Evolutionary conservation across 1,140 invertebrate genomes (phyloP), one percentile per base, ranked within the genome.

Genomic region (Dinoponera quadriceps): DNA sequence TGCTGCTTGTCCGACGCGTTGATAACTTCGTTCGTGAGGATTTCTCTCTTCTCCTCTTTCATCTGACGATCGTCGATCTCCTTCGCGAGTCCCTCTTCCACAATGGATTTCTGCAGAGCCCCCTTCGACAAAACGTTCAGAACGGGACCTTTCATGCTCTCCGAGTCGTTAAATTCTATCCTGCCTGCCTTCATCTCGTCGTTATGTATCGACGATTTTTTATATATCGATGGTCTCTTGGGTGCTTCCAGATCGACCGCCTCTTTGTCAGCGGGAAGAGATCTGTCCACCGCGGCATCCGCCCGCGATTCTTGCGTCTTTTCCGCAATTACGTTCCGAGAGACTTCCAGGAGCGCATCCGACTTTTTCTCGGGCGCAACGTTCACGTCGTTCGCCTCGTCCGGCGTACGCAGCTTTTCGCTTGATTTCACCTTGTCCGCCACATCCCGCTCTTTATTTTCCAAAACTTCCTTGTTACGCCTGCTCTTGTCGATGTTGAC

Each of bases 61-160:
- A 18, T 59, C 49, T 22, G 72, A 77, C 9, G 22, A 51, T 73
- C 51, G 25, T 51, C 20, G 51, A 16, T 68, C 73, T 84, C 84
- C 80, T 16, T 88, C 75, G 20, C 25, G 9, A 62, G 22, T 14
- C 9, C n/a, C 49, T 90, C 63, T 2, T 85, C 75, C 11, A 25
- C 57, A 75, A 81, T 77, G 16, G 66, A 78, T 55, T 66, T 71
- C n/a, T 83, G 82, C 27, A 82, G 27, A 18, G 84, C 80, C 48
- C 88, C 74, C 59, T 93, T 93, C 2, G 89, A 91, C n/a, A 94
- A 85, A 65, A 91, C 90, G 66, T 90, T 91, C 13, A 94, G 83
- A 27, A 94, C 93, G 27, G 91, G 91, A 63, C 91, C 91, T 44
- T 86, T 84, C 20, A 68, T 71, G 75, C 44, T 77, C 59, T 29